Conservation (phyloP, 2,888 invertebrate species). For the Drosophila mimica region DNA sequence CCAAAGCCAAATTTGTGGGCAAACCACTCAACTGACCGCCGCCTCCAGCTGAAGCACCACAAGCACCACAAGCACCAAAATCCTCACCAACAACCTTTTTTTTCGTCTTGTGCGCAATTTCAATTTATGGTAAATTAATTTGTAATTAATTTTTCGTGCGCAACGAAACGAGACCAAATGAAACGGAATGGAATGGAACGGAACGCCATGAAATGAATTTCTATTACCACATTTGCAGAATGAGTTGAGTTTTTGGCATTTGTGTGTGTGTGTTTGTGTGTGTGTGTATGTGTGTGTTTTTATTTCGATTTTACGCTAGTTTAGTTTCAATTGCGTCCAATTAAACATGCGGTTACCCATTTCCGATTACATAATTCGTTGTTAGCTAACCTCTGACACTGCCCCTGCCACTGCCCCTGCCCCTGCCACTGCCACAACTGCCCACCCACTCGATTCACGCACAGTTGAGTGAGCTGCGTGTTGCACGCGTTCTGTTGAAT, state of each 20-base stretch:
- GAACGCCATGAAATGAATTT: conserved; percentile 38
- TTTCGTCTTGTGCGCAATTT: conserved; percentile 36
- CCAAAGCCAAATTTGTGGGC: conserved; percentile 27
- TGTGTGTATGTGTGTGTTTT: conserved; percentile 44
- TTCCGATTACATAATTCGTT: conserved; percentile 65
- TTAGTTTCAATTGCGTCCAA: conserved; percentile 81
- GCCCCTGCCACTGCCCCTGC: background rate
- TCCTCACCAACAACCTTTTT: background rate
- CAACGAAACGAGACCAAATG: conserved; percentile 31
- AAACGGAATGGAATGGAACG: conserved; percentile 10
- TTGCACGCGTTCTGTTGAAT: conserved; percentile 58
- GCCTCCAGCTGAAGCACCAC: background rate
- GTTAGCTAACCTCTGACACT: conserved; percentile 15
- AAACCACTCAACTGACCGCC: conserved; percentile 53
- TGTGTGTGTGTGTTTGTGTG: conserved; percentile 15
- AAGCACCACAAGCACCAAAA: background rate
- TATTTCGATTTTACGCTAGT: conserved; percentile 78
- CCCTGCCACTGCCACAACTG: background rate
- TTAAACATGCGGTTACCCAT: conserved; percentile 76
- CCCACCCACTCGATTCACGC: background rate
- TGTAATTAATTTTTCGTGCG: conserved; percentile 77
- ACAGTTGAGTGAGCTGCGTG: conserved; percentile 58
- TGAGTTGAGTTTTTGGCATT: conserved; percentile 21
- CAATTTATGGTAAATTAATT: conserved; percentile 82
- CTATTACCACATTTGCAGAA: conserved; percentile 34